Base-by-base conservation (phyloP, 2,888 invertebrate species). In the Hartigia nigra region DNA sequence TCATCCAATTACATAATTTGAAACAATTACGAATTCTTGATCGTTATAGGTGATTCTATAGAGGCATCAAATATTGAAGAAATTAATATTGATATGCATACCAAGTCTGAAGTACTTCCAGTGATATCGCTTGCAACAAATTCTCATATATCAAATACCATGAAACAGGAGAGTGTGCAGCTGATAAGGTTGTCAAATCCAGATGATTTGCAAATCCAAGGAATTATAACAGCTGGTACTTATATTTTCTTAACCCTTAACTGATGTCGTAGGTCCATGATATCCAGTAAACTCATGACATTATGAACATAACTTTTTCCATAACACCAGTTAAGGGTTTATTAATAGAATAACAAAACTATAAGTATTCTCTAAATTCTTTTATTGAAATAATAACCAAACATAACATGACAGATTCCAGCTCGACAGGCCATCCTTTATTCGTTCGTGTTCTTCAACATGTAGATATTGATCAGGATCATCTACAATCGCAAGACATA, bases 361-460 rank as follows among this genome's bases (percentile, higher is more conserved):
- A 14, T 14, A 39, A 39, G 4, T 39, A 39, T 39, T 39, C 14
- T 39, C 14, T 39, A 12, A 39, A 39, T 39, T 14, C 39, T 14
- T 14, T 14, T 14, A 14, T 14, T 39, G 14, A 39, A 39, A 39
- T 39, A 39, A 14, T 14, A 39, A 39, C 14, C 12, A 14, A 39
- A 39, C 12, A 4, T 39, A 14, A 39, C 14, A 39, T 39, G 14
- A 14, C 14, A 39, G 39, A 39, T 14, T 39, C 39, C 39, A 39
- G 12, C 14, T 14, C 39, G 14, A 14, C 14, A 39, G 14, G 14
- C 14, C 39, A 39, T 39, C 39, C 39, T 39, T 14, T 39, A 39
- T 39, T 39, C 35, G 84, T 88, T 74, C 85, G 84, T 75, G 82
- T 86, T 37, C 80, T 83, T n/a, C 85, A 83, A 76, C 81, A 81